These are phyloP conservation scores for Hecatera dysodea DNA, from an alignment of 2,888 invertebrate genomes.

Conservation along the genomic window DNA sequence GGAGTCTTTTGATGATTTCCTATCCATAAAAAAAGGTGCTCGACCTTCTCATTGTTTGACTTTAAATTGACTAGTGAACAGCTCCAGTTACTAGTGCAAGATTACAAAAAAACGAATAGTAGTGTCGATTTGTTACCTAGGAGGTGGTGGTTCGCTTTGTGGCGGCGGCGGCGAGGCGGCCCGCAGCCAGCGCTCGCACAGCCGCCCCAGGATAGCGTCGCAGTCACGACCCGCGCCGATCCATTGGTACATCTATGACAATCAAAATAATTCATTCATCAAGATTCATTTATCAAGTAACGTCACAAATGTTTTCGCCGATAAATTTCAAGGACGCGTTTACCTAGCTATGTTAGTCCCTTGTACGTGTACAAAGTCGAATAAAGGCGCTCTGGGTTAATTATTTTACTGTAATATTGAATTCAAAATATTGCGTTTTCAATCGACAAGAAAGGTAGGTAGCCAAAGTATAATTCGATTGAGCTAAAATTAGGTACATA, in stretches of 20 bases:
- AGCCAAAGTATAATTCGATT: not conserved
- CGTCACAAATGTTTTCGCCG: not conserved
- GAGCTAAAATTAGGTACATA: not conserved
- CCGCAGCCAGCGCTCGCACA: conserved; percentile 95
- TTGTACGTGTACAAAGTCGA: not conserved
- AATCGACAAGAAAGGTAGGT: not conserved
- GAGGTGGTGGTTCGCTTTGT: conserved; percentile 77
- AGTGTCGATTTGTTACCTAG: conserved; percentile 71
- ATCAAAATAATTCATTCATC: not conserved
- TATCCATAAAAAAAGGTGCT: not conserved
- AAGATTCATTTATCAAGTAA: too few relatives aligned
- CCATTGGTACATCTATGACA: conserved; percentile 94
- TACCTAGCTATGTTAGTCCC: not conserved
- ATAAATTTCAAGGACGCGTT: not conserved
- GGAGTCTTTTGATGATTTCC: too few relatives aligned
- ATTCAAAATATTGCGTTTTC: too few relatives aligned
- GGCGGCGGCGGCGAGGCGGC: conserved; percentile 83
- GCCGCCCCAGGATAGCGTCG: conserved; percentile 93
- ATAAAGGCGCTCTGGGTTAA: not conserved
- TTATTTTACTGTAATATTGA: too few relatives aligned
- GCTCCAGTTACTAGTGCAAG: not conserved
- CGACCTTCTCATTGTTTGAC: not conserved
- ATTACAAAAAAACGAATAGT: not conserved
- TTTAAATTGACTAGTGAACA: not conserved
- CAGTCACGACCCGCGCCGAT: conserved; percentile 98